Conservation (phyloP, 2,888 invertebrate species). For the Tipula lateralis region DNA sequence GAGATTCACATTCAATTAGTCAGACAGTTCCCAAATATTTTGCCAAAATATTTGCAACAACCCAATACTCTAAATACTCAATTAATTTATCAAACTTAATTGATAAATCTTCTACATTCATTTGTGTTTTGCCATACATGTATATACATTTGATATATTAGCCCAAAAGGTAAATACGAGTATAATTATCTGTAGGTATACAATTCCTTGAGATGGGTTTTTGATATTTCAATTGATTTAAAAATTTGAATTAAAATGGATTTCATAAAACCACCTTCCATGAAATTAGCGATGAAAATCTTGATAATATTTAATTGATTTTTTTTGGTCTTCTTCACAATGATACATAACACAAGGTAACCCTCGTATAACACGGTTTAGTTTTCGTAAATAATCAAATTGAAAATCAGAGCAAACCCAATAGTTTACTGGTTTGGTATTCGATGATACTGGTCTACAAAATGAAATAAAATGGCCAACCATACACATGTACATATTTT, state of each 20-base stretch:
- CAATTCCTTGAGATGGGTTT: background rate
- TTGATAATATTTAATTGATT: constrained; percentile 1
- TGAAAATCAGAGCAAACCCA: too few species aligned
- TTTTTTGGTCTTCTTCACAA: background rate
- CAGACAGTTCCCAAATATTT: too few species aligned
- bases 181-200: background rate
- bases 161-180: background rate
- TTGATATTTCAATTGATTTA: background rate
- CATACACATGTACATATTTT: too few species aligned
- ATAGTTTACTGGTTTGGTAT: too few species aligned
- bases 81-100: background rate
- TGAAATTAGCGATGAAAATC: background rate
- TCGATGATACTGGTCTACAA: too few species aligned
- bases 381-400: too few species aligned
- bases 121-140: background rate
- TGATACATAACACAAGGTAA: background rate
- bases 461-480: too few species aligned
- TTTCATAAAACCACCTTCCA: background rate
- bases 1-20: too few species aligned
- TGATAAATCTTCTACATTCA: background rate
- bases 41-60: too few species aligned
- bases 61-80: background rate
- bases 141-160: background rate
- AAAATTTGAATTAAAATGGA: background rate
- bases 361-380: too few species aligned